Conservation (phyloP, 2,113 vertebrate species). For the Clarias gariepinus region DNA sequence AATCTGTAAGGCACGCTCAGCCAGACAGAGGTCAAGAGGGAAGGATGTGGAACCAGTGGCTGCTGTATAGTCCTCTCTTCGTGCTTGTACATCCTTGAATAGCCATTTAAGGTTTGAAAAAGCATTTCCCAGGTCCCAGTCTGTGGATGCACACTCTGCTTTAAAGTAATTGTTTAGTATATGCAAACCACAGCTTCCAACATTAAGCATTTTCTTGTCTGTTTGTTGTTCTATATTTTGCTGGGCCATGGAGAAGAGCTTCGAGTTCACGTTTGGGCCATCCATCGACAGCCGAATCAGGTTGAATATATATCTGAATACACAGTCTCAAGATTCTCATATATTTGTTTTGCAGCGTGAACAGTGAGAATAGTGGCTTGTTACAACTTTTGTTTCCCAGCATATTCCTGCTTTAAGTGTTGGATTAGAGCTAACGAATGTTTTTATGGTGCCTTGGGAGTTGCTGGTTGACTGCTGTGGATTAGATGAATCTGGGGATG, state of each 20-base stretch:
- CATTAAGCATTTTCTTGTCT: constrained; percentile 43
- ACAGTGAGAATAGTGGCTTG: constrained; percentile 38
- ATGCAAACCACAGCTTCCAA: constrained; percentile 51
- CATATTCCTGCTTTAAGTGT: constrained; percentile 40
- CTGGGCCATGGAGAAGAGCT: constrained; percentile 39
- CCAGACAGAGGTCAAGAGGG: too few species aligned
- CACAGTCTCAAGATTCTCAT: constrained; percentile 44
- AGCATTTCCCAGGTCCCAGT: background rate
- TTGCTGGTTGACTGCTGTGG: constrained; percentile 4
- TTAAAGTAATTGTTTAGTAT: too few species aligned
- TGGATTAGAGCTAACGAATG: constrained; percentile 19
- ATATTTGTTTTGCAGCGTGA: background rate
- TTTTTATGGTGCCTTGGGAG: background rate
- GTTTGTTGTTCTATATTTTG: constrained; percentile 44
- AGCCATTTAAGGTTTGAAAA: constrained; percentile 38
- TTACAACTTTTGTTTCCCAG: constrained; percentile 45
- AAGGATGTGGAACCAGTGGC: too few species aligned
- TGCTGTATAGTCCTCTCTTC: constrained; percentile 44
- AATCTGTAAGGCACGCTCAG: too few species aligned
- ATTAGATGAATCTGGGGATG: too few species aligned
- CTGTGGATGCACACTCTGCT: too few species aligned
- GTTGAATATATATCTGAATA: constrained; percentile 48
- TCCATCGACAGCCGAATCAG: constrained; percentile 48
- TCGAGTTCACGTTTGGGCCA: constrained; percentile 47
- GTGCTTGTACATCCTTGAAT: constrained; percentile 45